These are phyloP conservation scores for Drosophila falleni DNA, from an alignment of 2,888 invertebrate genomes.

Conservation along the genomic window DNA sequence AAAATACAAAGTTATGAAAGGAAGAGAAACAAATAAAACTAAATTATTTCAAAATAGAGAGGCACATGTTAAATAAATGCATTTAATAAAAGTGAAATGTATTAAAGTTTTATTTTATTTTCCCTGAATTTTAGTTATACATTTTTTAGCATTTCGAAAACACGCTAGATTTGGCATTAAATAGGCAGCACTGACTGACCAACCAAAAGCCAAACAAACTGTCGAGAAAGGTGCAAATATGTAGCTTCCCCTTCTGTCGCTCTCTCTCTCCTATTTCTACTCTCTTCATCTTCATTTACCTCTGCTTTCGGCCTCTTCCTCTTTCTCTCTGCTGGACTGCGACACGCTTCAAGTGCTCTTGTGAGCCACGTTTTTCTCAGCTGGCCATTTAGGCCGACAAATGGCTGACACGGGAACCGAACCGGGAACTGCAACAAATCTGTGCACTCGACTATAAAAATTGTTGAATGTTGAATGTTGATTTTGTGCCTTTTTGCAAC, in stretches of 20 bases:
- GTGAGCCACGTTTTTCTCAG: slow-evolving; percentile 42
- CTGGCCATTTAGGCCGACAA: slow-evolving; percentile 46
- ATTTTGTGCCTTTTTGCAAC: not conserved
- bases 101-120: too few species aligned
- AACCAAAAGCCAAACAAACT: not conserved
- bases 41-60: too few species aligned
- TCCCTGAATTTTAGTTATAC: too few species aligned
- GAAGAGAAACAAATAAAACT: too few species aligned
- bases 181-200: not conserved
- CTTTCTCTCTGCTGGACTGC: not conserved
- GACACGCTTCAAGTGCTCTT: slow-evolving; percentile 70
- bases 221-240: not conserved
- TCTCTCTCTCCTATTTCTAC: not conserved
- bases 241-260: not conserved
- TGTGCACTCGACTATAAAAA: slow-evolving; percentile 50
- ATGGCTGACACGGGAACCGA: slow-evolving; percentile 1
- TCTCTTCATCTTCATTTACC: too few species aligned
- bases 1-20: not conserved
- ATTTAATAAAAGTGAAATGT: too few species aligned
- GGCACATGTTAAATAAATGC: too few species aligned
- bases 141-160: too few species aligned
- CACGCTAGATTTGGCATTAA: not conserved
- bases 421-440: slow-evolving; percentile 35
- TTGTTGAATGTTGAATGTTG: slow-evolving; percentile 10
- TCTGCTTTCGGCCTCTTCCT: not conserved